Conservation (phyloP, 2,113 vertebrate genomes). For the Seriola rivoliana region DNA sequence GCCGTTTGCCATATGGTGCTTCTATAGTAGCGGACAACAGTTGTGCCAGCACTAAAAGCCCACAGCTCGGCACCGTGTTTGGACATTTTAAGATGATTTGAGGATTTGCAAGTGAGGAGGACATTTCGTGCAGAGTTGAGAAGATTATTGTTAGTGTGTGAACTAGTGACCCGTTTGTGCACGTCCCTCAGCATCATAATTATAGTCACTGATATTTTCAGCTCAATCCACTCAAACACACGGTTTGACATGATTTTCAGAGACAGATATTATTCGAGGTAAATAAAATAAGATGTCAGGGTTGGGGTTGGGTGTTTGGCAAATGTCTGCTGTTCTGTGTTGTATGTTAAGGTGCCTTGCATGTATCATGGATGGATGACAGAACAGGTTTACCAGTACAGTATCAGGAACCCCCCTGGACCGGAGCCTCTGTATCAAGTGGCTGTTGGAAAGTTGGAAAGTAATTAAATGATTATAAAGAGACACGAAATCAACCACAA, state of each 20-base stretch:
- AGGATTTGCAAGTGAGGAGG: constrained; percentile 64
- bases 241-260: not conserved
- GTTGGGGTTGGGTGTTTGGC: not conserved
- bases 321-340: not conserved
- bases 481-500: not conserved
- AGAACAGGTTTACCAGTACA: not conserved
- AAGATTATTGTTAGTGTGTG: constrained; percentile 54
- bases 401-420: not conserved
- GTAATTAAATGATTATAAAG: not conserved
- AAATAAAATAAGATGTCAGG: not conserved
- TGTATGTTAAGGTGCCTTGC: not conserved
- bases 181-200: not conserved
- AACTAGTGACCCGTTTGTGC: constrained; percentile 29
- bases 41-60: constrained; percentile 29
- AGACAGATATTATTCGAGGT: not conserved
- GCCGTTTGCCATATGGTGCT: constrained; percentile 57
- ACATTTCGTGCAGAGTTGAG: constrained; percentile 29
- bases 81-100: constrained; percentile 51
- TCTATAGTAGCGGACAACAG: constrained; percentile 15
- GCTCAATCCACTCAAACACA: not conserved
- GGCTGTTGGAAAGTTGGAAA: too few relatives aligned
- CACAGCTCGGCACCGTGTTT: not conserved
- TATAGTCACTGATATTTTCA: not conserved
- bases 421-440: not conserved
- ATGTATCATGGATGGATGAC: not conserved